These are phyloP conservation scores for Chymomyza amoena DNA, from an alignment of 2,888 invertebrate genomes.

Conservation along the genomic window DNA sequence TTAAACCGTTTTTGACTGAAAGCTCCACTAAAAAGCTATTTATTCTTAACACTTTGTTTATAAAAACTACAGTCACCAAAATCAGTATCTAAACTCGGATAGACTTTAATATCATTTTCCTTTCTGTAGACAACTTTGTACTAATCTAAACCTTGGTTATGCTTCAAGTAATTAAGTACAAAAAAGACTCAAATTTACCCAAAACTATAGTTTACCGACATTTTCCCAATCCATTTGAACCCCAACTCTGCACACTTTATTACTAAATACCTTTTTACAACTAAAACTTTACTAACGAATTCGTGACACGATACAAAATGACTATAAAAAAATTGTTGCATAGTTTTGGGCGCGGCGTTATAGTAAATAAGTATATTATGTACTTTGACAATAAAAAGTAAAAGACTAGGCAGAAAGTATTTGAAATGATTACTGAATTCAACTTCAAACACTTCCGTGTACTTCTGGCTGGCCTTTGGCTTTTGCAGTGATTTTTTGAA, in stretches of 20 bases:
- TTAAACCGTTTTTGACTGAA: too few relatives aligned
- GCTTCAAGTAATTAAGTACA: too few relatives aligned
- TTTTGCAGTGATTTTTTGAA: constrained; percentile 38
- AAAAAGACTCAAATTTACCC: too few relatives aligned
- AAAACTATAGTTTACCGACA: neutral
- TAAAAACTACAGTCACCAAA: too few relatives aligned
- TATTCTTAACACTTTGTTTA: too few relatives aligned
- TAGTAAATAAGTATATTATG: neutral
- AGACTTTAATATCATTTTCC: too few relatives aligned
- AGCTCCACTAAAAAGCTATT: too few relatives aligned
- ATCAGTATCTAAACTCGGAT: too few relatives aligned
- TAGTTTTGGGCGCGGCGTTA: neutral
- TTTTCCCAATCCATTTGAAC: neutral
- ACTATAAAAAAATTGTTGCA: neutral
- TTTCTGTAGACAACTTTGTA: too few relatives aligned
- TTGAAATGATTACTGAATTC: neutral
- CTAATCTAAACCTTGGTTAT: too few relatives aligned
- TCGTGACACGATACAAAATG: neutral
- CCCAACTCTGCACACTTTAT: neutral
- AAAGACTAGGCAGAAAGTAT: neutral
- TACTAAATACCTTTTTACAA: neutral
- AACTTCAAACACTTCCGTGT: neutral
- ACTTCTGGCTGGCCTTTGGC: neutral
- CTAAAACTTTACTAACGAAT: neutral
- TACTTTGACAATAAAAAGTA: neutral